Conservation (phyloP, 2,113 vertebrate genomes). For the Pomatorhinus ruficollis region DNA sequence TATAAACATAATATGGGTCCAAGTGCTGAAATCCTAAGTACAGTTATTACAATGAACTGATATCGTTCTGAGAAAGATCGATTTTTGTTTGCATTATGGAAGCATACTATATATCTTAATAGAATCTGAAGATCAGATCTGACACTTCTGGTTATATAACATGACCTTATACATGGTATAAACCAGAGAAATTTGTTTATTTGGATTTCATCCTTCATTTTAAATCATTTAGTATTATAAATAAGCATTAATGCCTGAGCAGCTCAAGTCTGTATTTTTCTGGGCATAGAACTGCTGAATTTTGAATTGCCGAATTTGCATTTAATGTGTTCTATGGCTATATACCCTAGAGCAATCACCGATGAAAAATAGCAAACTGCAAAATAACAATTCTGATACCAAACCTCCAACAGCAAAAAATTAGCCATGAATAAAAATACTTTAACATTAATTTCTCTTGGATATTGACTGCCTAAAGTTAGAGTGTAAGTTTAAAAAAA, state of each 20-base stretch:
- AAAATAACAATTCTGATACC: not conserved
- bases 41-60: not conserved
- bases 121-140: not conserved
- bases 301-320: constrained; percentile 22
- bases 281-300: not conserved
- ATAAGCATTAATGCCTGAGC: not conserved
- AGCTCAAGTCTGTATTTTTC: not conserved
- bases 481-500: not conserved
- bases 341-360: not conserved
- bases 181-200: not conserved
- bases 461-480: not conserved
- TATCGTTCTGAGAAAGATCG: not conserved
- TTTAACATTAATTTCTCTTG: not conserved
- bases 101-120: rapidly evolving
- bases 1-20: not conserved
- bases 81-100: not conserved
- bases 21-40: not conserved
- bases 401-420: not conserved
- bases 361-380: not conserved
- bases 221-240: not conserved
- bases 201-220: not conserved
- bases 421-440: not conserved
- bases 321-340: not conserved
- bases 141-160: not conserved
- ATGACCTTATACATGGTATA: rapidly evolving